Evolutionary conservation across 2,888 invertebrate genomes (phyloP), one percentile per base, ranked within the genome.

Genomic region (Noctua janthina): DNA sequence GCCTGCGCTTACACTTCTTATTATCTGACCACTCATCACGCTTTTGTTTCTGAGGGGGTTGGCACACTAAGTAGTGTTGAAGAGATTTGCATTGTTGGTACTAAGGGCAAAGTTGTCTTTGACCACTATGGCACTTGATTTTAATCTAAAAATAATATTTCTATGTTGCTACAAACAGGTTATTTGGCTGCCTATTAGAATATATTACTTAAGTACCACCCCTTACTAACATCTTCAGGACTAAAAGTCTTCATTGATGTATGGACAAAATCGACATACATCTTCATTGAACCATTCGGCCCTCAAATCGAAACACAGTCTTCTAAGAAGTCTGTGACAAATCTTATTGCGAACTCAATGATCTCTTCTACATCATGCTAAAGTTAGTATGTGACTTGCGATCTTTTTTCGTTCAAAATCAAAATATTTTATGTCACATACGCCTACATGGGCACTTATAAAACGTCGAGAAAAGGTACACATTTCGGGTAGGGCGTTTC

Each of bases 11-110:
- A 81, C 86, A 81, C 81, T 85, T 89, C 87, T 88, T 89, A 88
- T 89, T 89, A 89, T 89, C 86, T 89, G 81, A 82, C 74, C 71
- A 72, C 64, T 82, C 87, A 82, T 87, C 86, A 86, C 82, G 85
- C 77, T 87, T 85, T 85, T 85, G 87, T 86, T 78, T 79, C 49
- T 69, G 78, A 67, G 70, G n/a, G 76, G 76, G 74, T 76, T 20
- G 29, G 80, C 51, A 80, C 35, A 70, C n/a, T 39, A 39, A 51
- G 49, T 51, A 72, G 54, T 23, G 23, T 56, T 46, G 35, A 17
- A 68, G 17, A n/a, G n/a, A 68, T 68, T 68, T 46, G 68, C n/a
- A 20, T 35, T 64, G 10, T 20, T 4, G 35, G 64, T n/a, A n/a
- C 15, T 62, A 1, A 15, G 43, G 67, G 13, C 13, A 15, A 17